A percentile compares a stretch with the other conserved stretches of the same genome.
These are phyloP conservation scores for Nymphicus hollandicus DNA, from an alignment of 2,113 vertebrate genomes.

Conservation along the genomic window DNA sequence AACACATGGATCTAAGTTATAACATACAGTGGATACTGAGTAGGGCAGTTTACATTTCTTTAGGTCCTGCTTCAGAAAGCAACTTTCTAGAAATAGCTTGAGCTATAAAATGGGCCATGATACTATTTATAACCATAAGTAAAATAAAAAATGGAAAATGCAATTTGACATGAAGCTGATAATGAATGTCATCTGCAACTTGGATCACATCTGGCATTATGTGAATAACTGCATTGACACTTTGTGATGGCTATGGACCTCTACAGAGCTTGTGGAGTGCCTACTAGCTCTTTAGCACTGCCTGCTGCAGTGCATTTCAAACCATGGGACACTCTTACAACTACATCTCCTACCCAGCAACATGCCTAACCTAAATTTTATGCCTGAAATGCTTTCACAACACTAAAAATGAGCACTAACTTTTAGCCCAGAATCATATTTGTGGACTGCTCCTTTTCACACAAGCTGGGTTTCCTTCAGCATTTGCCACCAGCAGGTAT, in stretches of 20 bases:
- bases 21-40: background rate
- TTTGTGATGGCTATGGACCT: background rate
- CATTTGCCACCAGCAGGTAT: background rate
- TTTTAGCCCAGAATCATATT: background rate
- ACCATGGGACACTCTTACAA: background rate
- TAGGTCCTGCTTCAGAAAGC: background rate
- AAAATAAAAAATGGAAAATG: background rate
- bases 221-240: background rate
- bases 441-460: background rate
- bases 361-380: background rate
- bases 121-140: background rate
- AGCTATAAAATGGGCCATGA: background rate
- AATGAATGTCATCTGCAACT: background rate
- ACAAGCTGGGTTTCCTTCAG: background rate
- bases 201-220: background rate
- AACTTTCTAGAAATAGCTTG: background rate
- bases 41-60: background rate
- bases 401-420: background rate
- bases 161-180: background rate
- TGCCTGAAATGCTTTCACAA: background rate
- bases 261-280: accelerated
- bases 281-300: background rate
- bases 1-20: background rate
- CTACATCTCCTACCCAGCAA: background rate
- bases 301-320: background rate